Conservation (phyloP, 2,888 invertebrate genomes). For the Atrina japonica region DNA sequence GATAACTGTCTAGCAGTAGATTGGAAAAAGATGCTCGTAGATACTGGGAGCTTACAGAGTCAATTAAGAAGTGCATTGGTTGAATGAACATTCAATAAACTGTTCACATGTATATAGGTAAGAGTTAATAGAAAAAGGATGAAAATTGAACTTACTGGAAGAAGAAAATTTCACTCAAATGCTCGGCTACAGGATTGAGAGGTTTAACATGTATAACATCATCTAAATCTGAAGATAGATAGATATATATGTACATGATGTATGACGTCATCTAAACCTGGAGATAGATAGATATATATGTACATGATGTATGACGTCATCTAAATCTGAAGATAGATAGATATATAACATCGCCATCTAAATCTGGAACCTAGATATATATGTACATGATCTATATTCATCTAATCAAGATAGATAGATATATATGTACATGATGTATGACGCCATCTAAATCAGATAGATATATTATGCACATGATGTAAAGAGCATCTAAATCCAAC, state of each 20-base stretch:
- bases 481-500: slow-evolving; percentile 87
- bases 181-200: slow-evolving; percentile 88
- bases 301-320: slow-evolving; percentile 91
- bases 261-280: slow-evolving; percentile 1
- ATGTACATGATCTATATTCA: too few relatives aligned
- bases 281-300: slow-evolving; percentile 87
- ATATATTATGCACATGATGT: slow-evolving; percentile 91
- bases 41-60: too few relatives aligned
- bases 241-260: not conserved
- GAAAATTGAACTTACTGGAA: slow-evolving; percentile 79
- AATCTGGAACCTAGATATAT: too few relatives aligned
- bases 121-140: not conserved
- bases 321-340: slow-evolving; percentile 83
- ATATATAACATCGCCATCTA: too few relatives aligned
- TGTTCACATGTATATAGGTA: too few relatives aligned
- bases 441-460: slow-evolving; percentile 5
- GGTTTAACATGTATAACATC: slow-evolving; percentile 93
- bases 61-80: too few relatives aligned
- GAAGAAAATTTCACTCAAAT: slow-evolving; percentile 91
- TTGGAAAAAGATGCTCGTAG: too few relatives aligned
- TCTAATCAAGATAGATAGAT: not conserved
- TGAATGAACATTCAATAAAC: not conserved
- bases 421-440: not conserved
- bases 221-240: slow-evolving; percentile 81
- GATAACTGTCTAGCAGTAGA: too few relatives aligned